Evolutionary conservation across 2,797 vertebrate species (phyloP), one percentile per base, ranked within the genome.

Genomic region (Florisuga fusca): DNA sequence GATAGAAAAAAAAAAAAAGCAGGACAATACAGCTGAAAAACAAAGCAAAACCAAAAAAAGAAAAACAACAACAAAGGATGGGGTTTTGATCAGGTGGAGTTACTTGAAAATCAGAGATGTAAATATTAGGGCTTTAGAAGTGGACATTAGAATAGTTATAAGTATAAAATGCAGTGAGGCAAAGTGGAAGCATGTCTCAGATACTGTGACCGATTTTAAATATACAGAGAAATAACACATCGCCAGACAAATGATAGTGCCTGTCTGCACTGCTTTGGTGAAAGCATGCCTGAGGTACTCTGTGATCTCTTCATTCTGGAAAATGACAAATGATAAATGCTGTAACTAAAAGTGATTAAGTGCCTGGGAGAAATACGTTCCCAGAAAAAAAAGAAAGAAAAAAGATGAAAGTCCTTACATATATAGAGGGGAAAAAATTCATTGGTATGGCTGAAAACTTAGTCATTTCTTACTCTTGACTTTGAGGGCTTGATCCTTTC

Each of bases 281-380:
- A 46, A 90, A 86, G 73, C 8, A 10, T 43, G 53, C 75, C 51
- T 4, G 18, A 87, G 74, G 77, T 69, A 57, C 22, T 78, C 31
- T 64, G 41, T 72, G 86, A 64, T 75, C 16, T 72, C 79, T 84
- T 86, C 18, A 23, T 86, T 84, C 77, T 86, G 38, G 71, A 81
- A 94, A 84, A 76, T 53, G 77, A 58, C 50, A 80, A 89, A 90
- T 57, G 41, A 84, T 53, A 91, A 92, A 89, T 83, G 14, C 7
- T 61, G 11, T 41, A 87, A 50, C 41, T 51, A 78, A 78, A 89
- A 83, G 54, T 73, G 10, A 88, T 69, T 57, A 91, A 78, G 4
- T 3, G 5, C 53, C n/a, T 75, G 7, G 79, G 22, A 86, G 15
- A 72, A 94, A 68, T 31, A 5, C 46, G 10, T 33, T 87, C 36